Evolutionary conservation across 2,888 invertebrate genomes (phyloP), one percentile per base, ranked within the genome.

Genomic region (Vanessa cardui): DNA sequence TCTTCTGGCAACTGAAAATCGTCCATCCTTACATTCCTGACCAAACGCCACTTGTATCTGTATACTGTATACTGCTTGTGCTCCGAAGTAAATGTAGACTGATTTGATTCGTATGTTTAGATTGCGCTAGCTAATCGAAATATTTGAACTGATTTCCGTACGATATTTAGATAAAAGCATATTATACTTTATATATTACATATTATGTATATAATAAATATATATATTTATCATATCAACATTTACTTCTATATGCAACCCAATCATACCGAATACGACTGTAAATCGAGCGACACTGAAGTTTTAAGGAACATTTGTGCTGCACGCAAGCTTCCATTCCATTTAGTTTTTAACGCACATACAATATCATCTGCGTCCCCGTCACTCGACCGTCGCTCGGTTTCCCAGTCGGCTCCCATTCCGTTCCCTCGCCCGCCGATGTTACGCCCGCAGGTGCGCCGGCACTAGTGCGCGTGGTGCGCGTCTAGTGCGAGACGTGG

Each of bases 11-110:
- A 87, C 85, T 84, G 79, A 64, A 84, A 83, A 88, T 86, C 86
- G 91, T 92, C 90, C 86, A 82, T 89, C 77, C 84, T 83, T 77
- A 80, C 92, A 90, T 86, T 85, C 87, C 67, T 80, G 83, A 87
- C 88, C 88, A 78, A 87, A 86, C 89, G 81, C 84, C 85, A 87
- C 83, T 82, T 74, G 64, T 65, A 62, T 66, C 74, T 83, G 79
- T 77, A 76, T 26, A 45, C 46, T 82, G 77, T 77, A 76, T 26
- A 45, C 46, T 82, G 77, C 75, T 69, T 76, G 15, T 54, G 69
- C 72, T 80, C 74, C 83, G 88, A 88, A 88, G 89, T 89, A 89
- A 89, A 89, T 86, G 87, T 76, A 76, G 68, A 71, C 62, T 68
- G 65, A 68, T 64, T 50, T 52, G 26, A 54, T 16, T 50, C 33